Evolutionary conservation across 2,888 invertebrate genomes (phyloP).

Genomic region (Mesochorus sp.): DNA sequence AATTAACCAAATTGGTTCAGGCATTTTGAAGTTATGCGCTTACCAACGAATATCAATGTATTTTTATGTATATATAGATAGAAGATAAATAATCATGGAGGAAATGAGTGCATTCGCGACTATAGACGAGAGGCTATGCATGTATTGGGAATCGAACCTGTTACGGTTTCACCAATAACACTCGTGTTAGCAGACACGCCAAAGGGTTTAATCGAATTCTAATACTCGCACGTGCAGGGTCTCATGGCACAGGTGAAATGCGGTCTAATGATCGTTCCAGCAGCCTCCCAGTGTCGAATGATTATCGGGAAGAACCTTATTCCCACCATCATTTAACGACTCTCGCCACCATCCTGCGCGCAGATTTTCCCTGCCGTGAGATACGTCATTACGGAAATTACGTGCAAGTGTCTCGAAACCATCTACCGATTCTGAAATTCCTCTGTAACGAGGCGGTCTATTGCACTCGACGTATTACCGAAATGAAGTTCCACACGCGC

Average conservation of each 20-base stretch:
- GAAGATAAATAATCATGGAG: too few species aligned
- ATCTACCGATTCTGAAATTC: conserved; percentile 38
- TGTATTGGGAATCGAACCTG: neutral
- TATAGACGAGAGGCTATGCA: neutral
- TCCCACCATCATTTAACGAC: neutral
- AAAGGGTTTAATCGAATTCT: conserved; percentile 48
- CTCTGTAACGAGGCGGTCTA: neutral
- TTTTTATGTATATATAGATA: too few species aligned
- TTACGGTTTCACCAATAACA: conserved; percentile 13
- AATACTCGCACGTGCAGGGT: neutral
- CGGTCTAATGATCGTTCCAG: conserved; percentile 34
- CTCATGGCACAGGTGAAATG: neutral
- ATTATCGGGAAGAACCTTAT: neutral
- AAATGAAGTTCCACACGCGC: conserved; percentile 11
- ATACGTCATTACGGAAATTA: conserved; percentile 49
- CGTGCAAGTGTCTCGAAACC: conserved; percentile 24
- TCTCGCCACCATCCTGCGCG: neutral
- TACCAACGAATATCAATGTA: too few species aligned
- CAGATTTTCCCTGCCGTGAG: conserved; percentile 17
- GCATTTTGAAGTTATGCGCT: too few species aligned
- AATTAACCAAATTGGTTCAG: too few species aligned
- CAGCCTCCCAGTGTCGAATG: conserved; percentile 43
- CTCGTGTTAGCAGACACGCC: neutral
- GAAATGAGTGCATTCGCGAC: too few species aligned
- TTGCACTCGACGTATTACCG: neutral